Evolutionary conservation across 2,888 invertebrate genomes (phyloP), one percentile per base, ranked within the genome.

Genomic region (Sarcophaga rosellei): DNA sequence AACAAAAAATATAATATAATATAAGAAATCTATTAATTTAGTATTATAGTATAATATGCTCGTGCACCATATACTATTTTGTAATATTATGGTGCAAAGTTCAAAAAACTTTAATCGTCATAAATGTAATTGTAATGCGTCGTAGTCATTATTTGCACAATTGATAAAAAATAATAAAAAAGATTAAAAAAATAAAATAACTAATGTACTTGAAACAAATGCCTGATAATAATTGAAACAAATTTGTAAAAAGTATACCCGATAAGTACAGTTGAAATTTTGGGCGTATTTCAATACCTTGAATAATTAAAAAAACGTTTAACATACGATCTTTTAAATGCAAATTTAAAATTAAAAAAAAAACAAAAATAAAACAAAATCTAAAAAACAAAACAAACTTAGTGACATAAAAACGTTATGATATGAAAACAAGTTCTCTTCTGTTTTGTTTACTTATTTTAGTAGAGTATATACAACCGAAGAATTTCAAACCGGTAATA

Each of bases 1-100:
- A 35, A 35, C 2, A 35, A 35, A 35, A 35, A 35, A 35, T 1
- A 35, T 10, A 35, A 35, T 35, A 35, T 35, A 35, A 35, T 35
- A 35, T 35, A 35, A 35, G 35, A 35, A 35, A 35, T 35, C 35
- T 35, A 35, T 35, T 35, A 10, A 8, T 10, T 35, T 35, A 10
- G 10, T 35, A 35, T 1, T 35, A 35, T 25, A 25, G 6, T 35
- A 35, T 10, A 35, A 10, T 35, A 10, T 35, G 35, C 35, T 10
- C 35, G 35, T 35, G 35, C 35, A 35, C 35, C 35, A 35, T 35
- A 35, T 35, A 35, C 35, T 6, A 35, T 35, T 35, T 35, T 35
- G 35, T 35, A 35, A 35, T 35, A 35, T 35, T 53, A 15, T 47
- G 17, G 74, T 70, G n/a, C 76, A 76, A 76, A 81, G 75, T 81